Evolutionary conservation across 2,888 invertebrate species (phyloP), one percentile per base, ranked within the genome.

Genomic region (Habroteleia sp.): DNA sequence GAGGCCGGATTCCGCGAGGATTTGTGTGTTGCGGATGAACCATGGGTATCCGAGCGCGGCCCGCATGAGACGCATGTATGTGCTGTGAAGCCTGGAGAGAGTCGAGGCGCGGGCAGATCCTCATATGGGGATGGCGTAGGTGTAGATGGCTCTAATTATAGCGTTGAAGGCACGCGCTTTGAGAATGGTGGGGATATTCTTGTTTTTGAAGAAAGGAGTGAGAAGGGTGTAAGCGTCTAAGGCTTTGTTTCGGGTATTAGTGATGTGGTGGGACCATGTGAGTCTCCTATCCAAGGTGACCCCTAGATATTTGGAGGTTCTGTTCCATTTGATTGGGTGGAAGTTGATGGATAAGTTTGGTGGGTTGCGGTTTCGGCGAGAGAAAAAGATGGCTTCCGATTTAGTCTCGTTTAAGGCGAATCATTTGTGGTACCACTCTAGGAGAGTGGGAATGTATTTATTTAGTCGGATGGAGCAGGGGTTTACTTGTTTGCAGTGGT

Each of bases 141-240:
- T n/a, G n/a, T n/a, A 17, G 10, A 74, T 68, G 39, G 46, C 68
- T 6, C 39, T 20, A 0, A 68, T 54, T 4, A 68, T 74, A 8
- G 74, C 68, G 8, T 68, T 74, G 7, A 74, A 60, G 8, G 66
- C 41, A 0, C 52, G 20, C 6, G 31, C 3, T 37, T 74, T 74
- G 13, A 20, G 54, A 52, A 7, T 17, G n/a, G 0, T 7, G 0
- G 20, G 20, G 4, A 20, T 20, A 3, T 20, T 20, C 20, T 20
- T 20, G 4, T 20, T 20, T 2, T 20, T 2, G 4, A 20, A 3
- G 20, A 20, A 20, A 7, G 58, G 58, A 11, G 46, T 56, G 0
- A 69, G 33, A 5, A 23, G 3, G 1, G 20, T 11, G 29, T 16
- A 66, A 6, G 37, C 46, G 1, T 37, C 44, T 6, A 14, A 44